A percentile compares a stretch with the other conserved stretches of the same genome.
These are phyloP conservation scores for Eupithecia centaureata DNA, from an alignment of 2,888 invertebrate genomes.

Conservation along the genomic window DNA sequence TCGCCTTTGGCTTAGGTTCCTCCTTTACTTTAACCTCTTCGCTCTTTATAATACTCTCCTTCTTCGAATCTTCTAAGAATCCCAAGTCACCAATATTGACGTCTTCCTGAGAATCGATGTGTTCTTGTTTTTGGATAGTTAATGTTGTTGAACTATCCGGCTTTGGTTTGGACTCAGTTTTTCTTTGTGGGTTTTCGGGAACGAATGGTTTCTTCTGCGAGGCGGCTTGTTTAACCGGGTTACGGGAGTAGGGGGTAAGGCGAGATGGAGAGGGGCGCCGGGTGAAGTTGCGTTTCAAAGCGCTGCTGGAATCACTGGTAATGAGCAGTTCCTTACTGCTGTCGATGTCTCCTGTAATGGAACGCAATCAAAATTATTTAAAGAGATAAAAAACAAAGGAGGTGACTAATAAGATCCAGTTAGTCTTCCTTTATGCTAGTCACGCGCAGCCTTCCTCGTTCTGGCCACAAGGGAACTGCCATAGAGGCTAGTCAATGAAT, in stretches of 20 bases:
- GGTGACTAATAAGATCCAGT: neutral
- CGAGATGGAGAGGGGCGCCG: constrained; percentile 68
- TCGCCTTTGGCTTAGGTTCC: constrained; percentile 20
- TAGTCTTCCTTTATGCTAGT: neutral
- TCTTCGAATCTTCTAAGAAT: constrained; percentile 60
- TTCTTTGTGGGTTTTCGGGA: constrained; percentile 25
- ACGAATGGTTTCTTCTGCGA: constrained; percentile 15
- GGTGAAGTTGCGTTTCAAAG: constrained; percentile 68
- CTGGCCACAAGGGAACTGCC: neutral
- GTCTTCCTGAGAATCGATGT: constrained; percentile 53
- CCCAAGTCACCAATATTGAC: constrained; percentile 61
- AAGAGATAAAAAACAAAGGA: neutral
- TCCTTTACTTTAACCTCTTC: neutral
- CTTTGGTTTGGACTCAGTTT: constrained; percentile 19
- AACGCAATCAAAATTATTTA: neutral
- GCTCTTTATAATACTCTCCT: constrained; percentile 39
- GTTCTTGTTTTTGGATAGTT: constrained; percentile 24
- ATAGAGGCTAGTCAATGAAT: neutral
- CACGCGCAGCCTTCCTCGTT: neutral
- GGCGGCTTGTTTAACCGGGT: constrained; percentile 24
- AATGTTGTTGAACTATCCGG: neutral
- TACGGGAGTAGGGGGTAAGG: constrained; percentile 62
- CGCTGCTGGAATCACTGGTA: constrained; percentile 81
- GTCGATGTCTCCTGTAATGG: constrained; percentile 77
- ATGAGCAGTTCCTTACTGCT: constrained; percentile 85